Evolutionary conservation across 92 coral and sea anemone genomes (phyloP), one percentile per base, ranked within the genome.

Genomic region (Epizoanthus scotinus): DNA sequence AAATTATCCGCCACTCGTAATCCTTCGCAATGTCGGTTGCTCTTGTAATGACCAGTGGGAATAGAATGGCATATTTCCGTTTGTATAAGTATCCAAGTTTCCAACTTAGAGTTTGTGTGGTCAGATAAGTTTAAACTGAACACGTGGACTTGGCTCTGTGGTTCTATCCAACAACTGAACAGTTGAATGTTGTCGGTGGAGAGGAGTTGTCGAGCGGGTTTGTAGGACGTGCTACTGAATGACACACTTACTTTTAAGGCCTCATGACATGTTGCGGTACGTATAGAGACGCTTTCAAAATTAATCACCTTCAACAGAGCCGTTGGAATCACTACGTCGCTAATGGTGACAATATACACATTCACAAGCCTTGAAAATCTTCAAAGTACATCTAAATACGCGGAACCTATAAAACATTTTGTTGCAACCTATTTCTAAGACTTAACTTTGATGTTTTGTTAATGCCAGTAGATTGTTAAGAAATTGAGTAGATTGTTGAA

Each of bases 201-300:
- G 73, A 8, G 73, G 28, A 31, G 15, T 70, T 58, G 15, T 27
- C 25, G 27, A 73, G 65, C 21, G 15, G 55, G 29, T 22, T 59
- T 73, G 28, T 73, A 6, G 28, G 14, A 40, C 28, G 24, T 3
- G 5, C 27, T 29, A 29, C 63, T 17, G 79, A 29, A 2, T 56
- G 18, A 58, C 50, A 38, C 3, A n/a, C 68, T n/a, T n/a, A 21
- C 24, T 8, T 58, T 40, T 20, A 31, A 59, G 62, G 62, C 54
- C 13, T 24, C 8, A 14, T 8, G 34, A 20, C 40, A 75, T 75
- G 81, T 42, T 60, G 40, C 81, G 81, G 81, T 75, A 75, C 22
- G 81, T 75, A 75, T 38, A 58, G 52, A 47, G 12, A 44, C 50
- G 50, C 50, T 44, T 8, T 44, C 50, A 44, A 44, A 60, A 24